phyloP scores from a whole-genome alignment of 2,113 vertebrate genomes.

The Caloenas nicobarica region DNA sequence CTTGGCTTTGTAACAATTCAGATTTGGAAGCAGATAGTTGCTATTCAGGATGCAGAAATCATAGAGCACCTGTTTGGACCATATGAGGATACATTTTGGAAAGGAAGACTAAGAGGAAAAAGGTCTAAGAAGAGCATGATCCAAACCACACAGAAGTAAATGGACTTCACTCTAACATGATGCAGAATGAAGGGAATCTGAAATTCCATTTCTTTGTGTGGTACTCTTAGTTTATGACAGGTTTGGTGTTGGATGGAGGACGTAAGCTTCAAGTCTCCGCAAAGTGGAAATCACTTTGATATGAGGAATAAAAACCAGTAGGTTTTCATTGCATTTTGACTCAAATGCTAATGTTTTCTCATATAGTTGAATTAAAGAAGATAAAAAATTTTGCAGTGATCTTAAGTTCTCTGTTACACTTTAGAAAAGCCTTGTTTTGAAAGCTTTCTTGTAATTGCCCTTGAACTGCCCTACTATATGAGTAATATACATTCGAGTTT shows the following conservation, averaged over 20 bases:
- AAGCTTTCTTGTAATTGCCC: background rate
- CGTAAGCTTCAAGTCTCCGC: background rate
- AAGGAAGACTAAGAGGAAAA: background rate
- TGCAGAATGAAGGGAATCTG: background rate
- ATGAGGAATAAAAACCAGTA: background rate
- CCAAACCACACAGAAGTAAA: background rate
- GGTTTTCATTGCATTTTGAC: background rate
- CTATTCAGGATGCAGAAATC: background rate
- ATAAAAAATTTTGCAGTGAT: background rate
- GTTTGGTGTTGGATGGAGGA: background rate
- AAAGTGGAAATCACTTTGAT: background rate
- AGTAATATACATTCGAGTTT: background rate
- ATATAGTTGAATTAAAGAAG: background rate
- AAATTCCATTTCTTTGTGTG: background rate
- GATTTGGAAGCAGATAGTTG: background rate
- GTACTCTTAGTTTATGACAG: background rate
- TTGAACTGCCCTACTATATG: background rate
- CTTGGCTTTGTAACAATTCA: background rate
- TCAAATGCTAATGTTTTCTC: background rate
- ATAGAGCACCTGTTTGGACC: background rate
- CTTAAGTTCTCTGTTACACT: background rate
- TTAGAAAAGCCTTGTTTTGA: background rate
- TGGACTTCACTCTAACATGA: background rate
- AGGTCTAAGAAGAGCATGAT: background rate
- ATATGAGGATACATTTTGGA: background rate